phyloP scores from a whole-genome alignment of 2,888 invertebrate species.

The Lottia scabra region DNA sequence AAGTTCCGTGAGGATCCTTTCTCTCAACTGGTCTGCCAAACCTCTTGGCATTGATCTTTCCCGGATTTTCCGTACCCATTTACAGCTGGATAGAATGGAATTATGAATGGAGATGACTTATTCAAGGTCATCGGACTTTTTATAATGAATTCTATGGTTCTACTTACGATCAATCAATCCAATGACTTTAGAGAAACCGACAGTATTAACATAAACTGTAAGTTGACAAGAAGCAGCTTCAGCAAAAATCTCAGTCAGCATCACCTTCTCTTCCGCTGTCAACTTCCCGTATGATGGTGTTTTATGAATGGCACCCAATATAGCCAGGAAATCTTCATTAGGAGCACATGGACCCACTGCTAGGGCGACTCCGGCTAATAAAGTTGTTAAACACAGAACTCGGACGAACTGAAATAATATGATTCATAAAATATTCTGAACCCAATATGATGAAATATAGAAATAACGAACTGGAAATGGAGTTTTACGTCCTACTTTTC shows the following conservation, averaged over 20 bases:
- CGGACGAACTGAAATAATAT: not conserved
- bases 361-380: not conserved
- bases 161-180: constrained; percentile 17
- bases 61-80: no score
- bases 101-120: no score
- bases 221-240: constrained; percentile 19
- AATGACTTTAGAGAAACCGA: constrained; percentile 14
- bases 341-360: constrained; percentile 19
- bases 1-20: no score
- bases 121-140: no score
- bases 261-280: constrained; percentile 12
- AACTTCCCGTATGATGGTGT: constrained; percentile 11
- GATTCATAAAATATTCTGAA: not conserved
- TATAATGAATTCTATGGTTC: no score
- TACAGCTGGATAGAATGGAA: no score
- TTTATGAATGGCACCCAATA: constrained; percentile 4
- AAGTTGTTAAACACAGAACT: not conserved
- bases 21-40: no score
- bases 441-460: no score
- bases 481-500: no score
- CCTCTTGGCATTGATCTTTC: no score
- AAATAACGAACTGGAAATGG: no score
- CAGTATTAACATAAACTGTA: constrained; percentile 11
- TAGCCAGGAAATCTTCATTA: constrained; percentile 12
- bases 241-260: constrained; percentile 12